Evolutionary conservation across 2,888 invertebrate genomes (phyloP), one percentile per base, ranked within the genome.

Genomic region (Notodonta ziczac): DNA sequence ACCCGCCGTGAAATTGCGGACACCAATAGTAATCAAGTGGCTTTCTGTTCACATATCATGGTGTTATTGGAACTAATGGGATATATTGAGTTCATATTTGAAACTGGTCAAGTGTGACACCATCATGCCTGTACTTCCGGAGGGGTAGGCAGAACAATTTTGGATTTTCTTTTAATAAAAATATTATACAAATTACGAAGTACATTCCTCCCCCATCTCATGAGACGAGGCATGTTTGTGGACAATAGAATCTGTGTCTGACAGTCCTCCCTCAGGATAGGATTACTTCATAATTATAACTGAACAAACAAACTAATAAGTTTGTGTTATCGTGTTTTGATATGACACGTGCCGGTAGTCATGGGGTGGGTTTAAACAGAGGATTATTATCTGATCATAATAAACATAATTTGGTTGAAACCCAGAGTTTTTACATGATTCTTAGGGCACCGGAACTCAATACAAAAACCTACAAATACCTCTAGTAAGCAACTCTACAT

Each of bases 1-100:
- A 76, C 66, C 73, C 77, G 77, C 80, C 81, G 76, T 82, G 75
- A 81, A 81, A 81, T 82, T 77, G 73, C 59, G 40, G 57, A 57
- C 42, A 46, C 10, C n/a, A n/a, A 58, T 59, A 57, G 48, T 66
- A 61, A 66, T 69, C 62, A 69, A 48, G 35, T n/a, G 32, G n/a
- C 57, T 50, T 16, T 16, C 16, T 8, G 50, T 50, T 50, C 50
- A 8, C 50, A 50, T 35, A 35, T 50, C 50, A 16, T 10, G 12
- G 9, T 5, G 16, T 10, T 16, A 50, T 50, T 50, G 50, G 50
- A 50, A 50, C 50, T 44, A 44, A 39, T 56, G 44, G 6, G 13
- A 44, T 56, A 14, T 14, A 48, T 48, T 48, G 48, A 12, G 13
- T 48, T 48, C 1, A n/a, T 12, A 14, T 4, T 16, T 16, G 4